Base-by-base conservation (phyloP, 2,113 vertebrate genomes). In the Theristicus caerulescens region DNA sequence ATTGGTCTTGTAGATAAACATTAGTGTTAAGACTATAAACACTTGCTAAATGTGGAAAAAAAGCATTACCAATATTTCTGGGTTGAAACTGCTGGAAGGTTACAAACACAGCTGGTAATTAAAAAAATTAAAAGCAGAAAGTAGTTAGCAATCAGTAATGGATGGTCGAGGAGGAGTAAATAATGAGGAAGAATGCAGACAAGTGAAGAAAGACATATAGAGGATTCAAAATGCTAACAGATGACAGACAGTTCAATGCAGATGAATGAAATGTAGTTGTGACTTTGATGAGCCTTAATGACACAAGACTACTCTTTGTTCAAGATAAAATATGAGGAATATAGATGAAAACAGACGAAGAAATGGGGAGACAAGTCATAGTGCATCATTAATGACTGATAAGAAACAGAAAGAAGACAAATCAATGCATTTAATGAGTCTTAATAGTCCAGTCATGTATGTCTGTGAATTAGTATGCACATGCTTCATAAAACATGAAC, bases 181-280 rank as follows among this genome's bases (percentile, higher is more conserved):
- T 65, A 96, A 93, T 46, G 52, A 92, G 47, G 42, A 71, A 95
- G 90, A 96, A 96, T 52, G 65, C 13, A 82, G 54, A 70, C 65
- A 92, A 96, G 94, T 69, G 69, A 73, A 96, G 92, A 82, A 88
- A 95, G 78, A 96, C 0, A 3, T 40, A 80, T 8, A 67, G 80
- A 93, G 82, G 10, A 5, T 87, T 97, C 78, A 80, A 69, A 94
- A 92, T 73, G 85, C 59, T 90, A 95, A 87, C 14, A 36, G 62
- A 96, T 97, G 97, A 98, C 86, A 98, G 96, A 96, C 88, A 97
- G 92, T 27, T 97, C 94, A 97, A 26, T 95, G 86, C 61, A 93
- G 91, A 96, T 6, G 74, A 97, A 96, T 88, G 90, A 97, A 97
- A 93, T 71, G 66, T 92, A 97, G 98, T 97, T 97, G 96, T 84